Evolutionary conservation across 2,888 invertebrate genomes (phyloP).

Genomic region (Sarcophaga rosellei): DNA sequence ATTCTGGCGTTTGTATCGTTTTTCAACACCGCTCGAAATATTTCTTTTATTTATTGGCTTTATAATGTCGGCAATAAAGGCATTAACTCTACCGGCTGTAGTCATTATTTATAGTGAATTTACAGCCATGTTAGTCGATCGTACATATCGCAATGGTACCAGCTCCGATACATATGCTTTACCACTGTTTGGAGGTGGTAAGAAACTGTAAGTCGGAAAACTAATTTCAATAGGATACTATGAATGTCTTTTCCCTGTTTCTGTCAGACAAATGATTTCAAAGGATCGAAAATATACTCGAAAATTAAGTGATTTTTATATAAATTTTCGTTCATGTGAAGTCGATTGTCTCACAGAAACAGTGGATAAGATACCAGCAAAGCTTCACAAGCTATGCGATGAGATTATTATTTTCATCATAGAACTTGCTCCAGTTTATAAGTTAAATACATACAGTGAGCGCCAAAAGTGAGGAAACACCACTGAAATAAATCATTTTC

Average conservation of each 20-base stretch:
- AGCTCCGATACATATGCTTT: conserved; percentile 84
- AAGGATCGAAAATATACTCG: too few species aligned
- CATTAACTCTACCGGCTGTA: conserved; percentile 85
- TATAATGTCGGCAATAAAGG: conserved; percentile 84
- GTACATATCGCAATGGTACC: conserved; percentile 83
- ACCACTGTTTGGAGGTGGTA: conserved; percentile 85
- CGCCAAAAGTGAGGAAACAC: too few species aligned
- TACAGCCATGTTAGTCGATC: conserved; percentile 86
- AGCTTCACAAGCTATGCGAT: too few species aligned
- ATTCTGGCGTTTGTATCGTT: conserved; percentile 81
- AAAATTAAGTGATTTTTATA: too few species aligned
- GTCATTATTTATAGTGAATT: conserved; percentile 89
- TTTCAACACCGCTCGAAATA: conserved; percentile 84
- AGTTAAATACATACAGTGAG: too few species aligned
- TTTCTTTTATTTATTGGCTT: conserved; percentile 83
- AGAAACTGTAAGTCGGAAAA: conserved; percentile 82
- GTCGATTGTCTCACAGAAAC: too few species aligned
- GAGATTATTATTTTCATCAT: too few species aligned
- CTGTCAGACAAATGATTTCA: too few species aligned
- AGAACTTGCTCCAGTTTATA: too few species aligned
- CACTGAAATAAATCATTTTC: too few species aligned
- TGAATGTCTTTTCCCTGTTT: neutral
- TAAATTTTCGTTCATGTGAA: too few species aligned
- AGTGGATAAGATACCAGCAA: too few species aligned
- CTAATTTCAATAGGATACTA: neutral